Evolutionary conservation across 2,797 vertebrate genomes (phyloP), one percentile per base, ranked within the genome.

Genomic region (Nannoperca obscura): DNA sequence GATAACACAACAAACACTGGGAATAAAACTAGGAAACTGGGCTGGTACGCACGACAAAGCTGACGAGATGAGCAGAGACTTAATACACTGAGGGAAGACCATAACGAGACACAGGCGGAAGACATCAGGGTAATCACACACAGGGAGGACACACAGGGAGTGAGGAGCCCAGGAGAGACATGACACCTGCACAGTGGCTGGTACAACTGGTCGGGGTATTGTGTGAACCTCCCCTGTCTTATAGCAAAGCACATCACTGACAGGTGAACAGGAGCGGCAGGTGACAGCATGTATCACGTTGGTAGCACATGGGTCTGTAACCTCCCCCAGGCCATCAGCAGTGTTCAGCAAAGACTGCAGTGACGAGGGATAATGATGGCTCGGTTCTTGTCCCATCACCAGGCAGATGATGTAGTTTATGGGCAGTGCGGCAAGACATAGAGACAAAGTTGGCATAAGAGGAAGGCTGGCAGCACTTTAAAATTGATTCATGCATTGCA

Each of bases 401-500:
- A 74, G 46, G 59, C 68, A 63, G 63, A 80, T 52, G 55, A 74
- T 72, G 60, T 78, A 49, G 74, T 71, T 89, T 53, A 76, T 30
- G 36, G 52, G 73, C 77, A 82, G 55, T 77, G 82, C 67, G 27
- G 67, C 62, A 76, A 49, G 65, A 81, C 44, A 52, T 17, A 61
- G 71, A 84, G 34, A 61, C 53, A 63, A 58, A 71, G 62, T 36
- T 86, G 71, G 76, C 76, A 70, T 72, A 63, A 50, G 34, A 72
- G 64, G 66, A 49, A 53, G 55, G 53, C 76, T 84, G 83, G 83
- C 83, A 87, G 76, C 70, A 61, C 50, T 46, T 40, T 36, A 9
- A 61, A 64, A 44, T 71, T 68, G 74, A 86, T 85, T 86, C 52
- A 58, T 63, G 47, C 46, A 32, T 40, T 74, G 52, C 80, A 83